phyloP scores from a whole-genome alignment of 2,888 invertebrate species.

The Halictus quadricinctus region DNA sequence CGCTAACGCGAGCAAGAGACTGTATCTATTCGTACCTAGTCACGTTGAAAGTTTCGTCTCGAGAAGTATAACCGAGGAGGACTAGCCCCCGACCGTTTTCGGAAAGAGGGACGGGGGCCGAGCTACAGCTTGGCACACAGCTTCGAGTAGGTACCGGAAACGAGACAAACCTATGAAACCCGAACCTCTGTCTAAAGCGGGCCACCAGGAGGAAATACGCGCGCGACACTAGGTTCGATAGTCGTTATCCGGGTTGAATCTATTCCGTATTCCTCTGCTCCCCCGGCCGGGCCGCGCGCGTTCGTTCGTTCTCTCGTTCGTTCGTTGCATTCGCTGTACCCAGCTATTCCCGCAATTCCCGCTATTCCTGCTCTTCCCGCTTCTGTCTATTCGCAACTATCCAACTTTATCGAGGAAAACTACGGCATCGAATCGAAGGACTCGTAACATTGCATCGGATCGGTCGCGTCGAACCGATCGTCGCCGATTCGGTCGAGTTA shows the following conservation, averaged over 20 bases:
- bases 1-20: background rate
- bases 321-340: constrained; percentile 27
- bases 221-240: constrained; percentile 73
- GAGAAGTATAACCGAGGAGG: background rate
- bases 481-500: background rate
- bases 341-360: constrained; percentile 50
- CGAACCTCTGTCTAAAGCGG: constrained; percentile 61
- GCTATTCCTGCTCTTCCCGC: constrained; percentile 34
- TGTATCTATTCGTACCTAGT: background rate
- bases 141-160: constrained; percentile 77
- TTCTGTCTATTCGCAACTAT: constrained; percentile 59
- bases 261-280: constrained; percentile 62
- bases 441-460: constrained; percentile 54
- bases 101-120: constrained; percentile 10
- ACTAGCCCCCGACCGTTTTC: background rate
- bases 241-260: constrained; percentile 77
- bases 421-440: constrained; percentile 76
- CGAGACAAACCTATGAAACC: constrained; percentile 80
- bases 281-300: constrained; percentile 9
- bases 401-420: constrained; percentile 72
- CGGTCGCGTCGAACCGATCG: background rate
- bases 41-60: background rate
- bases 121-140: constrained; percentile 9
- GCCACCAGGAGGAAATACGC: constrained; percentile 74
- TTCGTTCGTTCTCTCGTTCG: constrained; percentile 25